Conservation (phyloP, 2,113 vertebrate species). For the Entosphenus tridentatus region DNA sequence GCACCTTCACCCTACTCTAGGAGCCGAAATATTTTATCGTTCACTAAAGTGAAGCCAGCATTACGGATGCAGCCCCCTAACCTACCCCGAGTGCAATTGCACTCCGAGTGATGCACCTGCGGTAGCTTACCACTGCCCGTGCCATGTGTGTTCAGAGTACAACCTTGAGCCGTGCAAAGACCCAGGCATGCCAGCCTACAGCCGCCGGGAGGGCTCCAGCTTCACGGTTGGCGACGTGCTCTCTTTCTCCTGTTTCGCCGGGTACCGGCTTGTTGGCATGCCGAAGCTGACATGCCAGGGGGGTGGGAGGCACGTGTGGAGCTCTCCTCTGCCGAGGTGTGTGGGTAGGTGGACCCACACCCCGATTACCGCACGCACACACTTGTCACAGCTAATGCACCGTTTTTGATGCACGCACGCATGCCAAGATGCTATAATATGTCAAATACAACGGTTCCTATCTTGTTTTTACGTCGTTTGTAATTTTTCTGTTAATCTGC, state of each 20-base stretch:
- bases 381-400: no score
- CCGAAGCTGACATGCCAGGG: slow-evolving; percentile 76
- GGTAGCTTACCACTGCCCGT: not conserved
- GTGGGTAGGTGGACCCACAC: slow-evolving; percentile 92
- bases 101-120: no score
- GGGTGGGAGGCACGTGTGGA: slow-evolving; percentile 91
- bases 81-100: no score
- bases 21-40: no score
- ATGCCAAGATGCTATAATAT: no score
- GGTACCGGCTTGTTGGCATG: slow-evolving; percentile 80
- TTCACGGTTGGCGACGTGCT: slow-evolving; percentile 75
- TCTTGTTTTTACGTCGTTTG: no score
- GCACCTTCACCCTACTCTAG: no score
- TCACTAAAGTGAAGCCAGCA: no score
- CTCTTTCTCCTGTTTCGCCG: slow-evolving; percentile 84
- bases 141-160: slow-evolving; percentile 34
- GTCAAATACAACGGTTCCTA: no score
- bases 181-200: slow-evolving; percentile 66
- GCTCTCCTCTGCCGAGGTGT: slow-evolving; percentile 99
- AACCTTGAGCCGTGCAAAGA: slow-evolving; percentile 87
- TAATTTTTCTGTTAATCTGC: no score
- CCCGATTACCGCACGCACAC: not conserved
- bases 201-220: slow-evolving; percentile 70
- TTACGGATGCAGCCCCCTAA: no score
- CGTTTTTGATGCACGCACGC: no score